Percentiles rank a stretch among this genome's conserved stretches.
phyloP scores from a whole-genome alignment of 2,113 vertebrate species.

The Abramis brama region DNA sequence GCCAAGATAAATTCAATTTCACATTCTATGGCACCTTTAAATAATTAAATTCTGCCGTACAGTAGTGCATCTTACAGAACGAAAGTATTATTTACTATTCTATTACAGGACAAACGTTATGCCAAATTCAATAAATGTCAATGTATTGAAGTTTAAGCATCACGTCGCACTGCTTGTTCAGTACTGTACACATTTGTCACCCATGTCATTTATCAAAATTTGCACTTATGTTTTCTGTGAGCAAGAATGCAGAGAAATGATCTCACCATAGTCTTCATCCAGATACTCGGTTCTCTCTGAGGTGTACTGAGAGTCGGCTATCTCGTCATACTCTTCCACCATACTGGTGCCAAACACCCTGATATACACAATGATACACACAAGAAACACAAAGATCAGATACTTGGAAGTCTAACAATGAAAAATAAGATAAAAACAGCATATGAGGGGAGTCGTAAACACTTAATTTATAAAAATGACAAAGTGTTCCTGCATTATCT shows the following conservation, averaged over 20 bases:
- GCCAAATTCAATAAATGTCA: background rate
- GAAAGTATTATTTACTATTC: too few species aligned
- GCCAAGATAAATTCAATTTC: too few species aligned
- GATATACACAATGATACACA: background rate
- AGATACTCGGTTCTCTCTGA: slow-evolving; percentile 90
- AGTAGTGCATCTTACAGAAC: background rate
- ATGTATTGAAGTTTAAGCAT: background rate
- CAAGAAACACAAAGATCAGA: background rate
- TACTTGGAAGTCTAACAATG: background rate
- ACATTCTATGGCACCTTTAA: too few species aligned
- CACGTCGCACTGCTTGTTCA: background rate
- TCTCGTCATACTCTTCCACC: slow-evolving; percentile 99
- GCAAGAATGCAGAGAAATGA: background rate
- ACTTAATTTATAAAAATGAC: background rate
- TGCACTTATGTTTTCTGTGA: background rate
- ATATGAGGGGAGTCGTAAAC: background rate
- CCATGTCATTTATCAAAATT: background rate
- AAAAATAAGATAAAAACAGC: background rate
- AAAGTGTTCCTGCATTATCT: background rate
- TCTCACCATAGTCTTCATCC: slow-evolving; percentile 94
- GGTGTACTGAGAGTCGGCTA: slow-evolving; percentile 94
- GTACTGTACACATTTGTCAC: background rate
- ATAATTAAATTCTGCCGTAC: background rate
- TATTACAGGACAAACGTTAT: too few species aligned
- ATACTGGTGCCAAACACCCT: slow-evolving; percentile 99